Percentiles rank a stretch among this genome's conserved stretches.
Evolutionary conservation across 2,113 vertebrate genomes (phyloP).

Genomic region (Ovibos moschatus): DNA sequence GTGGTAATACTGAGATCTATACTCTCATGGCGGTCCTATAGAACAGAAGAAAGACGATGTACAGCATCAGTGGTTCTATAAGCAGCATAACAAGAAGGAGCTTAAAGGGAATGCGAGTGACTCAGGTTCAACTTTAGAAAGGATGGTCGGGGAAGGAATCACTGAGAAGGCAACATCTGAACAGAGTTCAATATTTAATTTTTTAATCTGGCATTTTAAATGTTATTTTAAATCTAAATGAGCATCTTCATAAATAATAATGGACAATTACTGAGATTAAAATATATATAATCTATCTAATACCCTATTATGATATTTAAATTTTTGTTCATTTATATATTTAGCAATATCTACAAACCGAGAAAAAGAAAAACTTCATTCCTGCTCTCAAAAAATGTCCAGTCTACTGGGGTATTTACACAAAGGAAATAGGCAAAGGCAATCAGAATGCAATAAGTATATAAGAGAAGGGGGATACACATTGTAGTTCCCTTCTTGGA

Average conservation of each 20-base stretch:
- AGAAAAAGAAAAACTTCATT: background rate
- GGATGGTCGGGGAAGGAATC: background rate
- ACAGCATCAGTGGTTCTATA: background rate
- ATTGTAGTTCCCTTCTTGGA: background rate
- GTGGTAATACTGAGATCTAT: background rate
- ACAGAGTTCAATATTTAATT: background rate
- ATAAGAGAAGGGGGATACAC: fast-evolving
- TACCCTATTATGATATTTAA: background rate
- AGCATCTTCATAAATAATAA: background rate
- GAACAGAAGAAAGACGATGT: fast-evolving
- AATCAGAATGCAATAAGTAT: background rate
- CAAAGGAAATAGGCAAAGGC: background rate
- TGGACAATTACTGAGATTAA: background rate
- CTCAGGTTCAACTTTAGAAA: background rate
- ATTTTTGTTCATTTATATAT: background rate
- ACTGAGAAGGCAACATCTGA: background rate
- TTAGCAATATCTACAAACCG: background rate
- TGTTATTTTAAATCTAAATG: background rate
- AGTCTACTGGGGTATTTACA: background rate
- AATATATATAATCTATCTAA: background rate
- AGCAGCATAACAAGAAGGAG: background rate
- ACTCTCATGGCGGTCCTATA: fast-evolving
- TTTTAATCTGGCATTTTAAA: background rate
- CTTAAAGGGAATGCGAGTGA: background rate
- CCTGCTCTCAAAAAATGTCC: background rate